Base-by-base conservation (phyloP, 2,888 invertebrate genomes). In the Megalurothrips usitatus region DNA sequence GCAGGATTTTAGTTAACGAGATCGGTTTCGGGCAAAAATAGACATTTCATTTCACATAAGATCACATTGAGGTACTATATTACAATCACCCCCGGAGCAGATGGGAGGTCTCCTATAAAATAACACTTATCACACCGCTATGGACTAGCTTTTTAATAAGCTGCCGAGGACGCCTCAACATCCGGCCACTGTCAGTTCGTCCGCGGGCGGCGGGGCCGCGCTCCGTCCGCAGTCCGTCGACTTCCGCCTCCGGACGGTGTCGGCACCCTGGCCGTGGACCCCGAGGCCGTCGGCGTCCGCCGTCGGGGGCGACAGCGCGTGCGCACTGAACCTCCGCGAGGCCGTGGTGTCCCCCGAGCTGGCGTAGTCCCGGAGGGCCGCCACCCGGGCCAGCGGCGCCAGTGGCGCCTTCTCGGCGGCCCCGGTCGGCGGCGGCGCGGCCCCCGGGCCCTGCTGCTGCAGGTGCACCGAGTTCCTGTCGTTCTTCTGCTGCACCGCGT, bases 401-500 rank as follows among this genome's bases (percentile, higher is more conserved):
- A 75, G 68, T 26, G 68, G 68, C 26, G 68, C 68, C 68, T 75
- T 75, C 68, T 75, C 68, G 4, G 68, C 58, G 12, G 26, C 68
- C 10, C 23, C 23, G 68, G 23, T 9, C 26, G 68, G 12, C 9
- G 68, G 52, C 52, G 68, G 58, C 58, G 23, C 68, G 8, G 68
- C 63, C n/a, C n/a, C 63, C 6, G 63, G 19, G 2, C n/a, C n/a
- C 26, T 68, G 68, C 26, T 75, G 68, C 26, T 75, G 68, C 68
- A 75, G 68, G 23, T 26, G 68, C 68, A 26, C 68, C 68, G 68
- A 75, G 68, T 75, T 75, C 68, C 68, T 8, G 68, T 75, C 26
- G 68, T 75, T 75, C 68, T 75, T 75, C 68, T 75, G 68, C 68
- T 75, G 68, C 26, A 75, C 68, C 26, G 68, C 26, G 68, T 75